Conservation (phyloP, 2,113 vertebrate species). For the Lepisosteus osseus region DNA sequence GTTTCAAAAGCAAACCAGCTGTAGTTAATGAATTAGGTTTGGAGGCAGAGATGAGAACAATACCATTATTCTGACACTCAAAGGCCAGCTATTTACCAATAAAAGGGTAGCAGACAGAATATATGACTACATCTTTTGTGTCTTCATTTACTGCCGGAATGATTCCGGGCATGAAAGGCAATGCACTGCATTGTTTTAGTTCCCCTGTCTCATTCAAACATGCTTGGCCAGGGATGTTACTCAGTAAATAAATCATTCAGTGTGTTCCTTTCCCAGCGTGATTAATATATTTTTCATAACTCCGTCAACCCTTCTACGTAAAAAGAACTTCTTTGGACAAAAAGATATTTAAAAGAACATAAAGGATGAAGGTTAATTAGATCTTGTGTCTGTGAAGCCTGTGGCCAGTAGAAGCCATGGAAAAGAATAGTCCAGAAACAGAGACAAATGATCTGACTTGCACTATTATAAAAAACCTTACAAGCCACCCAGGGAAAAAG, state of each 20-base stretch:
- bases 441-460: constrained; percentile 22
- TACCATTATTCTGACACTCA: no score
- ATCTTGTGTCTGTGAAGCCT: constrained; percentile 26
- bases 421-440: constrained; percentile 19
- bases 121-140: no score
- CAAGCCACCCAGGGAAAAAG: not conserved
- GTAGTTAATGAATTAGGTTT: no score
- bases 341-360: constrained; percentile 7
- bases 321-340: constrained; percentile 17
- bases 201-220: not conserved
- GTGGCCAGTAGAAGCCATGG: constrained; percentile 10
- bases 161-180: not conserved
- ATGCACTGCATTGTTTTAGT: constrained; percentile 5
- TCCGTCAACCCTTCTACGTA: constrained; percentile 12
- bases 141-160: not conserved
- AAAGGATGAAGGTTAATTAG: constrained; percentile 43
- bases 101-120: no score
- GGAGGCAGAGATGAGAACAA: no score
- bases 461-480: not conserved
- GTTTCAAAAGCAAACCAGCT: no score
- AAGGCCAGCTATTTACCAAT: no score
- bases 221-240: constrained; percentile 25
- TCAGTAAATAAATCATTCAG: constrained; percentile 35
- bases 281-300: constrained; percentile 42
- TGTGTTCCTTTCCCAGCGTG: constrained; percentile 26